Evolutionary conservation across 1,140 invertebrate species (phyloP).

Genomic region (Pseudomyrmex concolor): DNA sequence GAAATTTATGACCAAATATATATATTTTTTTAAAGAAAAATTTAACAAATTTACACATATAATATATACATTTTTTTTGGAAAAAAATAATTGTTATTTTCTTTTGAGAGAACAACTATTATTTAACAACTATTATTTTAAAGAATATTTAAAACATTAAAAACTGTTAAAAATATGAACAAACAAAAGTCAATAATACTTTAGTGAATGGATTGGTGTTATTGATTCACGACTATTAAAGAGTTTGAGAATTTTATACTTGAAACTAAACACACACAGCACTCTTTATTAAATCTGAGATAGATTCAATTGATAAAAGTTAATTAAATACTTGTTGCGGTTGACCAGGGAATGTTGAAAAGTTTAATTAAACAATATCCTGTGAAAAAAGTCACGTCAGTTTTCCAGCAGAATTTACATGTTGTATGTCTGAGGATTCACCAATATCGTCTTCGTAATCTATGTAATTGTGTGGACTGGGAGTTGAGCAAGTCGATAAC

Average conservation of each 20-base stretch:
- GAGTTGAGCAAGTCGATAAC: constrained; percentile 42
- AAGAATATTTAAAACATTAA: background rate
- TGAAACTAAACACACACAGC: no score
- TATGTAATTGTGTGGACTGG: constrained; percentile 2
- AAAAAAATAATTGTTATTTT: no score
- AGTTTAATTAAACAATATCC: background rate
- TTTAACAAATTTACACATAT: no score
- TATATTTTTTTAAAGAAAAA: no score
- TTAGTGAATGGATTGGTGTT: no score
- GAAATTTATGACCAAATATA: no score
- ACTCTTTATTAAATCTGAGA: no score
- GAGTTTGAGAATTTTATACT: no score
- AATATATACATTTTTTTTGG: no score
- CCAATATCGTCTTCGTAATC: constrained; percentile 12
- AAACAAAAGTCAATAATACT: no score
- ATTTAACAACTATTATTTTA: background rate
- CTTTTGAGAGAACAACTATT: background rate
- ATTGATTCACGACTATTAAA: no score
- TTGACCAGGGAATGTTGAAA: background rate
- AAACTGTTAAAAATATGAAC: no score
- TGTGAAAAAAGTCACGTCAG: background rate
- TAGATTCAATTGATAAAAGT: background rate
- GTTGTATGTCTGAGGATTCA: background rate
- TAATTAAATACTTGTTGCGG: background rate
- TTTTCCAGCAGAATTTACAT: background rate